These are phyloP conservation scores for Cyanoliseus patagonus DNA, from an alignment of 2,113 vertebrate genomes.

Conservation along the genomic window DNA sequence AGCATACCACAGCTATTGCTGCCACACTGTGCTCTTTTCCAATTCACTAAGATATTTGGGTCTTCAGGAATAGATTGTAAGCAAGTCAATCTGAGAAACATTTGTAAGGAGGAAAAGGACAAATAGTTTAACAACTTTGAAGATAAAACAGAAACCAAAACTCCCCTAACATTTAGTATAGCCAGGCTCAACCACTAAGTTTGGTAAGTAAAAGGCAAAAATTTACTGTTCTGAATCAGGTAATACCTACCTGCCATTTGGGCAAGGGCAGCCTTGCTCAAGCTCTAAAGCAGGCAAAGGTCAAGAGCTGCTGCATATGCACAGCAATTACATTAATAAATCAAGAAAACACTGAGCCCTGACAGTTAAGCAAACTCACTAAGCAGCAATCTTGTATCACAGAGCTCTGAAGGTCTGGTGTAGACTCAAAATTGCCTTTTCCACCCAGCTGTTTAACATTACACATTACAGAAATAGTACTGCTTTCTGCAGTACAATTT, in stretches of 20 bases:
- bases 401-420: neutral
- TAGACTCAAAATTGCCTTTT: neutral
- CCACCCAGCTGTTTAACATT: neutral
- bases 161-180: neutral
- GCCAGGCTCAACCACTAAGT: neutral
- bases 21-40: neutral
- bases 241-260: neutral
- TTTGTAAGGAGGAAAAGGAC: neutral
- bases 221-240: neutral
- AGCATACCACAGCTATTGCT: neutral
- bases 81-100: neutral
- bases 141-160: neutral
- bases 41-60: neutral
- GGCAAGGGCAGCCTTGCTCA: neutral
- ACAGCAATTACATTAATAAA: neutral
- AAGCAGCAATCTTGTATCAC: neutral
- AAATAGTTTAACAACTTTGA: neutral
- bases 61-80: neutral
- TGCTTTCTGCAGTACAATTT: neutral
- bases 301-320: neutral
- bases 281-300: neutral
- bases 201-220: neutral
- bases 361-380: neutral
- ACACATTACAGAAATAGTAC: neutral
- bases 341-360: neutral